Conservation (phyloP, 2,888 invertebrate species). For the Nymphalis polychloros region DNA sequence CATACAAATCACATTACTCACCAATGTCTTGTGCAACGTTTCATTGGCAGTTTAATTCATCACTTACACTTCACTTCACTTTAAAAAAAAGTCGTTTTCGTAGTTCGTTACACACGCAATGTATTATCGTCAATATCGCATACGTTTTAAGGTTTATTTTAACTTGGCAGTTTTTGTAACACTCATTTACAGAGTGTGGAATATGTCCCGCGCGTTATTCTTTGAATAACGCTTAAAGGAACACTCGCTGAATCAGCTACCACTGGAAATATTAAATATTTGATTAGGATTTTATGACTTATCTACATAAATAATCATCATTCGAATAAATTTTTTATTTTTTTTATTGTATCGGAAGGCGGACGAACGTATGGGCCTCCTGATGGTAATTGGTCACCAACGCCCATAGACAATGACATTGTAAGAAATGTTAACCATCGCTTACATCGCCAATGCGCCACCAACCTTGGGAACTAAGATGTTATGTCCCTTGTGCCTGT, state of each 20-base stretch:
- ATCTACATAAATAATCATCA: not conserved
- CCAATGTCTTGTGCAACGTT: constrained; percentile 2
- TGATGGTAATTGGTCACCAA: too few relatives aligned
- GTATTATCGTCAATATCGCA: constrained; percentile 47
- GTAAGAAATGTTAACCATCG: too few relatives aligned
- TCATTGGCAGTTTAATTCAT: constrained; percentile 12
- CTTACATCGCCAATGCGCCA: too few relatives aligned
- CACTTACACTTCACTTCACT: constrained; percentile 7
- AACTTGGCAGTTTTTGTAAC: constrained; percentile 41
- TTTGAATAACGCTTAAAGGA: constrained; percentile 78
- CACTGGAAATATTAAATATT: constrained; percentile 56
- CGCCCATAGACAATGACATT: too few relatives aligned
- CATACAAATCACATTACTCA: constrained; percentile 7
- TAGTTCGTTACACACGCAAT: constrained; percentile 27
- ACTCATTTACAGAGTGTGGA: constrained; percentile 68
- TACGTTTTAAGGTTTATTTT: constrained; percentile 33
- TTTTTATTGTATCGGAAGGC: too few relatives aligned
- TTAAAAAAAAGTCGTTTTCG: constrained; percentile 25
- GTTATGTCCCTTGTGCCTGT: too few relatives aligned
- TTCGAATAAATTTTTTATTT: constrained; percentile 16
- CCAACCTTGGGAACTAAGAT: too few relatives aligned
- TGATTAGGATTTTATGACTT: too few relatives aligned
- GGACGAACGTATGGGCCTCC: too few relatives aligned
- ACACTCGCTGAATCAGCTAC: constrained; percentile 81
- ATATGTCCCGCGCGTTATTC: constrained; percentile 76